Base-by-base conservation (phyloP, 2,797 vertebrate genomes). In the Centroberyx gerrardi region DNA sequence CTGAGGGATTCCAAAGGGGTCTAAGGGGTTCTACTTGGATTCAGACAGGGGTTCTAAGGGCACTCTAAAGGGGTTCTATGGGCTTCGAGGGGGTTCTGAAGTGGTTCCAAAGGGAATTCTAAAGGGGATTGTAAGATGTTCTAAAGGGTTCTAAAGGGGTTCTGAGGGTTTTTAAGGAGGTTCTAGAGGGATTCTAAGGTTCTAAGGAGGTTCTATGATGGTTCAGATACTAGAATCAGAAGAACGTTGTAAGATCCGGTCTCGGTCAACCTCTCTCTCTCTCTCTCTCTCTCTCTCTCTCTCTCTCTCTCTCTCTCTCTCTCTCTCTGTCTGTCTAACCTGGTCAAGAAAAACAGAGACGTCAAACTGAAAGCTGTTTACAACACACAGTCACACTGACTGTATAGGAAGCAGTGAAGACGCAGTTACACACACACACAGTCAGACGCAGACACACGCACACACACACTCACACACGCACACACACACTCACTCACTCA, bases 361-460 rank as follows among this genome's bases (percentile, higher is more conserved):
- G 31, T 8, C 36, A 3, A 6, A 42, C 12, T 73, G 22, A 22
- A 22, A 22, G 22, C 22, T 22, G 22, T 22, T 22, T 22, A 22
- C 1, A 22, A 22, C 22, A 22, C 22, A 22, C 22, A 22, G 78
- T 85, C 85, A 87, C 51, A 33, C 60, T 88, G 87, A 87, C 46
- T 86, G 84, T 68, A 79, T 71, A 88, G 86, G 87, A 89, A 89
- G 70, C n/a, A 4, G 62, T n/a, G 54, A 84, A 58, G 88, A 80
- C 84, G 3, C 14, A 29, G 62, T 70, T 66, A 84, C 85, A n/a
- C 49, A 51, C 49, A 49, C 46, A 12, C 46, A 49, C 46, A 51
- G 12, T 7, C 46, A 49, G 5, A 14, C 46, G 10, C 46, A 49
- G 5, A 49, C 49, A 51, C 49, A 51, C 49, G 18, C 17, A 51